Percentiles rank a stretch among this genome's conserved stretches.
Evolutionary conservation across 2,888 invertebrate species (phyloP).

Genomic region (Polia nebulosa): DNA sequence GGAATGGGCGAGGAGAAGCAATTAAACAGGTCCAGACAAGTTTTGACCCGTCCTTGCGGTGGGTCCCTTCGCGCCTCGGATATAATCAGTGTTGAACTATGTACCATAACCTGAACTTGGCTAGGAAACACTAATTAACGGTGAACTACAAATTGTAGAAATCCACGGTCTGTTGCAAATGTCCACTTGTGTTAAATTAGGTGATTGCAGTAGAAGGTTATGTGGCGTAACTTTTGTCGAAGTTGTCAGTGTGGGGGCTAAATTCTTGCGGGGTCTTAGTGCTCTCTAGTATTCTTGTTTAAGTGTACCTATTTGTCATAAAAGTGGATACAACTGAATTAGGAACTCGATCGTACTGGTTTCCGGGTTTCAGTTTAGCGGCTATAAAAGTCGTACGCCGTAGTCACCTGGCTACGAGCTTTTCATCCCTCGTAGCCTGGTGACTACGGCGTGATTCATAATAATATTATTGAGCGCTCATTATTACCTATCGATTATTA

Average conservation of each 20-base stretch:
- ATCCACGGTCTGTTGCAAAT: slow-evolving; percentile 44
- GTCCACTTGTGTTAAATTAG: slow-evolving; percentile 57
- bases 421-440: no score
- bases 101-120: slow-evolving; percentile 60
- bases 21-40: slow-evolving; percentile 74
- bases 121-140: slow-evolving; percentile 64
- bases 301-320: neutral
- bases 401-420: no score
- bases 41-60: slow-evolving; percentile 72
- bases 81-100: slow-evolving; percentile 78
- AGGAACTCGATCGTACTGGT: no score
- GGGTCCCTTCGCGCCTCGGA: slow-evolving; percentile 71
- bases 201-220: slow-evolving; percentile 46
- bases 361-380: no score
- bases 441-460: no score
- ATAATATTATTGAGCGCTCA: no score
- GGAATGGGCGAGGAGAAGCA: slow-evolving; percentile 68
- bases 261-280: slow-evolving; percentile 2
- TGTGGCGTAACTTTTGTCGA: slow-evolving; percentile 14
- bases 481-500: no score
- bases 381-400: no score
- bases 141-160: slow-evolving; percentile 59
- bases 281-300: neutral
- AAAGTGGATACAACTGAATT: neutral
- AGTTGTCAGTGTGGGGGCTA: slow-evolving; percentile 6